A percentile compares a stretch with the other conserved stretches of the same genome.
Evolutionary conservation across 2,113 vertebrate genomes (phyloP).

Genomic region (Laticauda colubrina): DNA sequence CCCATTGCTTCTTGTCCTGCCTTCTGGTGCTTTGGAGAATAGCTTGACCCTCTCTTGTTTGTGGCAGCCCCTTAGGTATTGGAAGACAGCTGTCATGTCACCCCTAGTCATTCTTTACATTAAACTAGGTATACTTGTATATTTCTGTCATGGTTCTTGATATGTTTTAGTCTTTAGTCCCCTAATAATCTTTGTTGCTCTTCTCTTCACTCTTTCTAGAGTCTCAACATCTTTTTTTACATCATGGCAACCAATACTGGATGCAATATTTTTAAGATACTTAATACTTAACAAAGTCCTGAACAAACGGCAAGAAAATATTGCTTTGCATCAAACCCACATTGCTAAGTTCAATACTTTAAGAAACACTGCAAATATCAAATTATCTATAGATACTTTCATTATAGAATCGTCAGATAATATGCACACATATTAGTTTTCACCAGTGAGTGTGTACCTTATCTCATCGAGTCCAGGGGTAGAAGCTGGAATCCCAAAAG

Average conservation of each 20-base stretch:
- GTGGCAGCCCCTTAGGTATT: neutral
- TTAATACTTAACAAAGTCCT: neutral
- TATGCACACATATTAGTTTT: conserved; percentile 34
- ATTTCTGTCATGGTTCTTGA: neutral
- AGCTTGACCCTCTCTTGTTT: neutral
- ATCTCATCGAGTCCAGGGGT: neutral
- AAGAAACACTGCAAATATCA: neutral
- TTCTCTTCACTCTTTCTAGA: neutral
- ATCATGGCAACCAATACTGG: neutral
- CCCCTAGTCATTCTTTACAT: neutral
- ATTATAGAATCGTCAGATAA: conserved; percentile 23
- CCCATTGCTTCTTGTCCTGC: neutral
- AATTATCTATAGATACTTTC: neutral
- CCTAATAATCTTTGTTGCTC: neutral
- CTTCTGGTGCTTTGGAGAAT: neutral
- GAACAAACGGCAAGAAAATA: neutral
- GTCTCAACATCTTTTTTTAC: neutral
- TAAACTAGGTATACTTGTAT: neutral
- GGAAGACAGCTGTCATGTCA: neutral
- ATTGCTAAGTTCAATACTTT: neutral
- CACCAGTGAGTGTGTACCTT: neutral
- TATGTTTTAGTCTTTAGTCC: neutral
- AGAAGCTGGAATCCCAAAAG: neutral
- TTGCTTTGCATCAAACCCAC: neutral
- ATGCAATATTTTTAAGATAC: neutral